A percentile compares a stretch with the other conserved stretches of the same genome.
These are phyloP conservation scores for Eristalis intricaria DNA, from an alignment of 2,888 invertebrate genomes.

Conservation along the genomic window DNA sequence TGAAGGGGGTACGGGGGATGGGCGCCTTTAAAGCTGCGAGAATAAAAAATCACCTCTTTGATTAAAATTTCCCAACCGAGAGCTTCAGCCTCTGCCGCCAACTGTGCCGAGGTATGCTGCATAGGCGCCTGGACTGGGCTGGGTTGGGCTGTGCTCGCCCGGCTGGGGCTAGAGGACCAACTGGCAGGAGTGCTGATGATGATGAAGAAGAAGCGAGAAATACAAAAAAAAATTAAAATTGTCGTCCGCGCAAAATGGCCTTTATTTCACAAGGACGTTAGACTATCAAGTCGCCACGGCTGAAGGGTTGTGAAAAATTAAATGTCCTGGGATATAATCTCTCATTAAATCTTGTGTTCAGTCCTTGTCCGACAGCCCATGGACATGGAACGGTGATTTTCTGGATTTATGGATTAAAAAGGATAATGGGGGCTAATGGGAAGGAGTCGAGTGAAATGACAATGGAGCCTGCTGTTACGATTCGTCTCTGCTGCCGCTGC, in stretches of 20 bases:
- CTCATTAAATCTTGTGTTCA: constrained; percentile 70
- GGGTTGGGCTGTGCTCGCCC: background rate
- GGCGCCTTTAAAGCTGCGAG: constrained; percentile 40
- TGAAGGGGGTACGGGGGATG: background rate
- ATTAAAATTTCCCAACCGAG: constrained; percentile 59
- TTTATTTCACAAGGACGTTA: constrained; percentile 58
- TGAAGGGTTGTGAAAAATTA: constrained; percentile 70
- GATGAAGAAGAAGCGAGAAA: background rate
- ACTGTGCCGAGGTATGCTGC: constrained; percentile 24
- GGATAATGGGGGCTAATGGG: constrained; percentile 63
- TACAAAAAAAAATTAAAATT: constrained; percentile 10
- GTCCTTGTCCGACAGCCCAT: constrained; percentile 69
- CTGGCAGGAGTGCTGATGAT: background rate
- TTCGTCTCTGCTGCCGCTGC: constrained; percentile 11
- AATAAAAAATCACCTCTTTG: constrained; percentile 64
- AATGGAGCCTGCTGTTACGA: constrained; percentile 43
- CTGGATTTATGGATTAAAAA: constrained; percentile 69
- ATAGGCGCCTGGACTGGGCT: background rate
- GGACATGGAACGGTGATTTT: constrained; percentile 70
- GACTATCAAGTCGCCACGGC: constrained; percentile 64
- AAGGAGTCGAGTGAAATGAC: constrained; percentile 58
- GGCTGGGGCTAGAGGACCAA: background rate
- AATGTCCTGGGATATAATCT: constrained; percentile 70
- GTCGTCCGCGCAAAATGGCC: constrained; percentile 56
- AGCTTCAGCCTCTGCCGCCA: background rate